Evolutionary conservation across 2,888 invertebrate genomes (phyloP), one percentile per base, ranked within the genome.

Genomic region (Sacculina carcini): DNA sequence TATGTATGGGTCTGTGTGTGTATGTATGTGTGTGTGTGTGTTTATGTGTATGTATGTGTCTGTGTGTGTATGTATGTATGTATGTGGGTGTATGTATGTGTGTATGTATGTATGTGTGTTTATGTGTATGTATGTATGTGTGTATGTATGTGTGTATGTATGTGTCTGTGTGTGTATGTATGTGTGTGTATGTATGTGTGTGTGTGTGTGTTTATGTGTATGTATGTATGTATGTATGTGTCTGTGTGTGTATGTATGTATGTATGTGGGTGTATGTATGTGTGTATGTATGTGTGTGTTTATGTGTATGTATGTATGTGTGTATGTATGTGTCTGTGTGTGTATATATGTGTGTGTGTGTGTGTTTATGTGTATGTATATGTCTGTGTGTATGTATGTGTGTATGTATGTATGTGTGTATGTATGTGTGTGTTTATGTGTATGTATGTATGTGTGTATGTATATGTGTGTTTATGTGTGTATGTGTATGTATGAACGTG

Each of bases 381-480:
- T n/a, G n/a, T n/a, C n/a, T n/a, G n/a, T n/a, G n/a, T n/a, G n/a
- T n/a, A n/a, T 48, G 34, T 48, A 48, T 48, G 34, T 48, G 34
- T 48, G 34, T 48, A 48, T 47, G 31, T 26, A 47, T 47, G 31
- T 47, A 47, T 47, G 31, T 47, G 31, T 47, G 24, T 47, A 47
- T 47, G 31, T 47, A 47, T n/a, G n/a, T n/a, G n/a, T n/a, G n/a
- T n/a, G n/a, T n/a, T n/a, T n/a, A n/a, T n/a, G n/a, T n/a, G n/a
- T n/a, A n/a, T n/a, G n/a, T n/a, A n/a, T n/a, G n/a, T n/a, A n/a
- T n/a, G n/a, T n/a, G n/a, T n/a, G n/a, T n/a, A n/a, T n/a, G n/a
- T n/a, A n/a, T n/a, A n/a, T n/a, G n/a, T n/a, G n/a, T n/a, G n/a
- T n/a, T n/a, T 26, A 47, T 26, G 31, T 26, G 21, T 40, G 21